Evolutionary conservation across 2,113 vertebrate species (phyloP).

Genomic region (Mirounga angustirostris): DNA sequence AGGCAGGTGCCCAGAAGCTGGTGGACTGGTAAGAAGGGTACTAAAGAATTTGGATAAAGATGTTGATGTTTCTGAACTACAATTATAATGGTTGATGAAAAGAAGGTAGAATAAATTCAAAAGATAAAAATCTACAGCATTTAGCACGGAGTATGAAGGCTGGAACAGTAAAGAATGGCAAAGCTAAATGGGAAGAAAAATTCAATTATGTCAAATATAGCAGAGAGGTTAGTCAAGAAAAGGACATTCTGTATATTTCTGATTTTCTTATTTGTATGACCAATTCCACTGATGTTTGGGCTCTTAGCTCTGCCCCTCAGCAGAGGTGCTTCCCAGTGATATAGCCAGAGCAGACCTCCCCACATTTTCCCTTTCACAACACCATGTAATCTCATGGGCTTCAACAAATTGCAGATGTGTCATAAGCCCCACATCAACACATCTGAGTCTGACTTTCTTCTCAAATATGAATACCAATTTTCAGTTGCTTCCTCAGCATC

Average conservation of each 20-base stretch:
- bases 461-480: not conserved
- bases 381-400: not conserved
- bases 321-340: not conserved
- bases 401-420: not conserved
- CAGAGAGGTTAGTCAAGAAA: not conserved
- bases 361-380: not conserved
- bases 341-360: not conserved
- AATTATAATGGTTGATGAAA: not conserved
- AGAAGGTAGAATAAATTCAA: constrained; percentile 3
- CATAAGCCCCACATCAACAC: not conserved
- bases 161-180: not conserved
- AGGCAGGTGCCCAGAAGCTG: not conserved
- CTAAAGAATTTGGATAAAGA: not conserved
- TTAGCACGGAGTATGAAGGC: not conserved
- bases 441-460: not conserved
- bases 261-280: not conserved
- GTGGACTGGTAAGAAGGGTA: not conserved
- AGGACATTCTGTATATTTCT: not conserved
- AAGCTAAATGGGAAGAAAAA: not conserved
- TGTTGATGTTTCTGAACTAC: not conserved
- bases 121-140: not conserved
- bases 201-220: not conserved
- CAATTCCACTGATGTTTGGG: not conserved
- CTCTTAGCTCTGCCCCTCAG: not conserved
- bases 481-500: not conserved